Evolutionary conservation across 2,888 invertebrate species (phyloP), one percentile per base, ranked within the genome.

Genomic region (Drosophila pullipes): DNA sequence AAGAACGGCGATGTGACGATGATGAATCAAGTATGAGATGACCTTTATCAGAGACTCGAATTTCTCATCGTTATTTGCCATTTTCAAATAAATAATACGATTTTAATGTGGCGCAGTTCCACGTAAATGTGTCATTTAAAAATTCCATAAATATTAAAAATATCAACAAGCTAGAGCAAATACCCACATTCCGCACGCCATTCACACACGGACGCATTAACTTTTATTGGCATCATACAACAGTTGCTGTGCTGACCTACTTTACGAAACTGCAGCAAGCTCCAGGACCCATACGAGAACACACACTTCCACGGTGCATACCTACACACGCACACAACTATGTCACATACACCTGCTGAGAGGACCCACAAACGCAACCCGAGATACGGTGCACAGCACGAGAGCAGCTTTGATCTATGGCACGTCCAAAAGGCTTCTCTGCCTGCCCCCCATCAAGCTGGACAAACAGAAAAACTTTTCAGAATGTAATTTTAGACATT

Each of bases 101-200:
- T 70, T 84, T 69, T 62, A 73, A 69, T 69, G 69, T 58, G 47
- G 58, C 54, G 44, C 52, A 59, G 44, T 54, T 65, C 53, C 41
- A 68, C 61, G 70, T 76, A 81, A 81, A 85, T 85, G 77, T 87
- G 84, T 74, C 84, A 78, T 82, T 85, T 85, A 76, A 89, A 85
- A 85, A 85, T 85, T 85, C 85, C 84, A 85, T 85, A 89, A 85
- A 85, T 85, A 85, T 85, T 85, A 85, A 85, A 85, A 89, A 89
- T 85, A 86, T 89, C 85, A 85, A 86, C 89, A 86, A 78, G 86
- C 84, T 69, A 64, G 62, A 22, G 66, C 74, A 74, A 75, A 80
- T 78, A 81, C 71, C 39, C 54, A 61, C 68, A 71, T 71, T 77
- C 67, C 79, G 67, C 67, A 59, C 41, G 58, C 73, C 73, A 81